phyloP scores from a whole-genome alignment of 2,797 vertebrate species.

The Lacerta agilis region DNA sequence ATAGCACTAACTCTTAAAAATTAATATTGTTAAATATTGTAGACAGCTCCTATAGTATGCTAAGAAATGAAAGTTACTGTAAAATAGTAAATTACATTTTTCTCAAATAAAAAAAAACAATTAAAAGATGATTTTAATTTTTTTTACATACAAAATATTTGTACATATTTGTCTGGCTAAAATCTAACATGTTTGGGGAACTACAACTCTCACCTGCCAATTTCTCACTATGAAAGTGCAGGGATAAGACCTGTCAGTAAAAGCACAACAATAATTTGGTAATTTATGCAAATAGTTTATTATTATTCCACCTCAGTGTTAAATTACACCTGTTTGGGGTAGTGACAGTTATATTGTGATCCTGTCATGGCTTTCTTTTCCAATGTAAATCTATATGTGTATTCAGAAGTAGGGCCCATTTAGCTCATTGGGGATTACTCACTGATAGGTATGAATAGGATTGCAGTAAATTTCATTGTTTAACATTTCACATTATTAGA shows the following conservation, averaged over 20 bases:
- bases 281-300: background rate
- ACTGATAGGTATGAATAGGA: too few species aligned
- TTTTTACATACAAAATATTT: too few species aligned
- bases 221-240: background rate
- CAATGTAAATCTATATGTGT: background rate
- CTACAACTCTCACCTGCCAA: background rate
- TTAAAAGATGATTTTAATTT: background rate
- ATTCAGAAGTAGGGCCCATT: too few species aligned
- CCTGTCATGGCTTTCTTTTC: background rate
- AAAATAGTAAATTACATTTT: background rate
- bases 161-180: background rate
- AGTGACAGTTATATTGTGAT: background rate
- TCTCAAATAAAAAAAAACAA: background rate
- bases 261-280: background rate
- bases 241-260: background rate
- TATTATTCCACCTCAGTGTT: background rate
- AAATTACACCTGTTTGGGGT: background rate
- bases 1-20: constrained; percentile 7
- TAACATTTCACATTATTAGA: too few species aligned
- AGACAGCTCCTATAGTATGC: background rate
- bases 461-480: too few species aligned
- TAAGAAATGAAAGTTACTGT: background rate
- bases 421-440: too few species aligned
- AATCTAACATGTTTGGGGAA: background rate
- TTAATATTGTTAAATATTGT: constrained; percentile 38